These are phyloP conservation scores for Griposia aprilina DNA, from an alignment of 2,888 invertebrate species.

Conservation along the genomic window DNA sequence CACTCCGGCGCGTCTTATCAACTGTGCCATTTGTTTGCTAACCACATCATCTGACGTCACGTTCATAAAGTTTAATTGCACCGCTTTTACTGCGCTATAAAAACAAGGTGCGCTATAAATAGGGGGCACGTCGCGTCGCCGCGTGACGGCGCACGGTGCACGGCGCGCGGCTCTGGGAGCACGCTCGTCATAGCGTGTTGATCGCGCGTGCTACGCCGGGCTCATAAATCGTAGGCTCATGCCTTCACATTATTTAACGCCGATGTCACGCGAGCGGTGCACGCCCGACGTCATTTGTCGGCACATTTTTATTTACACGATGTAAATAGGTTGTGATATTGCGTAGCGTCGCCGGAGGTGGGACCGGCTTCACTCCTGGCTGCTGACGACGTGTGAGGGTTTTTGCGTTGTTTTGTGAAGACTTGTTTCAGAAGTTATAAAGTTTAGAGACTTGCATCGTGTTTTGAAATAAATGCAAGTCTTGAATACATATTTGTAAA, in stretches of 20 bases:
- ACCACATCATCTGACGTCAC: constrained; percentile 68
- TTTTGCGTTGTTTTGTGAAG: constrained; percentile 14
- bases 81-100: constrained; percentile 74
- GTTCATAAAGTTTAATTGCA: constrained; percentile 75
- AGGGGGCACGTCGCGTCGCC: constrained; percentile 59
- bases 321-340: constrained; percentile 61
- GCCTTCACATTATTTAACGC: constrained; percentile 79
- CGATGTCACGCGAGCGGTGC: constrained; percentile 73
- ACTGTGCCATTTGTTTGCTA: constrained; percentile 63
- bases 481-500: neutral
- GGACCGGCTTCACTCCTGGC: constrained; percentile 26
- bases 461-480: neutral
- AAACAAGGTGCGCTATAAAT: constrained; percentile 68
- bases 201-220: constrained; percentile 63
- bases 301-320: constrained; percentile 64
- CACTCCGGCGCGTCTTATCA: constrained; percentile 46
- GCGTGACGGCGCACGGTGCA: constrained; percentile 48
- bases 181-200: constrained; percentile 71
- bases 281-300: constrained; percentile 67
- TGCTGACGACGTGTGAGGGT: constrained; percentile 38
- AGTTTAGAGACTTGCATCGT: neutral
- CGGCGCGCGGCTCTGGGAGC: constrained; percentile 1
- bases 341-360: constrained; percentile 29
- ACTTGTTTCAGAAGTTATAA: constrained; percentile 36
- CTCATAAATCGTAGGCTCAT: constrained; percentile 74